Conservation (phyloP, 2,797 vertebrate genomes). For the Leptoclinus maculatus region DNA sequence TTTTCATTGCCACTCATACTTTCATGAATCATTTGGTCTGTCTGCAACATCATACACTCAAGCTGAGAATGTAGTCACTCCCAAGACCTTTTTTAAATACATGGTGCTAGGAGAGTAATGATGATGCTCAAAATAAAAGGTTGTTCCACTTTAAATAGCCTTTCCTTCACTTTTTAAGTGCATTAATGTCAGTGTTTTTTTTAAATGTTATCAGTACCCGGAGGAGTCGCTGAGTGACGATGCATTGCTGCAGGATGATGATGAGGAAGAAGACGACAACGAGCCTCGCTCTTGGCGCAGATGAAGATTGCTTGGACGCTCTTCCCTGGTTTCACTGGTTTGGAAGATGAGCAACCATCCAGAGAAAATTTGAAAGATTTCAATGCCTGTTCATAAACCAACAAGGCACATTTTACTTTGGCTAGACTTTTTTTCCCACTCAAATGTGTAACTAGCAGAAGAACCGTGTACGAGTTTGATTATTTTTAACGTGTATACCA, state of each 20-base stretch:
- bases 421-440: conserved; percentile 42
- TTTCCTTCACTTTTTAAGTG: conserved; percentile 12
- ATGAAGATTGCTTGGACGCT: conserved; percentile 83
- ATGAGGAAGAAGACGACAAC: conserved; percentile 98
- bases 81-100: conserved; percentile 16
- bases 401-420: conserved; percentile 70
- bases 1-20: neutral
- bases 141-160: neutral
- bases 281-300: conserved; percentile 98
- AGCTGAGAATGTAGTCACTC: conserved; percentile 8
- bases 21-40: conserved; percentile 7
- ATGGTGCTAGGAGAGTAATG: neutral
- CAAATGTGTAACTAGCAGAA: conserved; percentile 63
- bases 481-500: conserved; percentile 88
- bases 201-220: conserved; percentile 86
- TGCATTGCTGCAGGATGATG: conserved; percentile 95
- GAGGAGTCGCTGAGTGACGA: conserved; percentile 96
- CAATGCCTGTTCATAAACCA: conserved; percentile 58
- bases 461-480: conserved; percentile 87
- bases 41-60: neutral
- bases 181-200: conserved; percentile 3
- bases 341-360: conserved; percentile 49
- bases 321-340: conserved; percentile 7
- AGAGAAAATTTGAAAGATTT: conserved; percentile 59
- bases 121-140: conserved; percentile 2